Evolutionary conservation across 1,140 invertebrate species (phyloP), one percentile per base, ranked within the genome.

Genomic region (Pseudomyrmex flavicornis): DNA sequence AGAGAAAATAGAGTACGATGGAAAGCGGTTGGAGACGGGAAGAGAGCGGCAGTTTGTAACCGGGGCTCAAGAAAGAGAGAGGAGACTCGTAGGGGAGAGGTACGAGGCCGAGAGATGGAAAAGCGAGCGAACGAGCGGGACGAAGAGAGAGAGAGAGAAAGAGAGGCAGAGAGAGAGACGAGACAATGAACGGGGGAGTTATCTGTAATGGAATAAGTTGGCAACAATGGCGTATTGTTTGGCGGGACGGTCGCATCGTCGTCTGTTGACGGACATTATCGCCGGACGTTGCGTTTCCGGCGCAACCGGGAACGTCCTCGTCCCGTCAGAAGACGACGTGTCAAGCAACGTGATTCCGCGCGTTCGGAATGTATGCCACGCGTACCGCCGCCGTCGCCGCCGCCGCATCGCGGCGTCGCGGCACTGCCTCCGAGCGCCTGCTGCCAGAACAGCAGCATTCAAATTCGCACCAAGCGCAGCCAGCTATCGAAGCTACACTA

Each of bases 131-230:
- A 63, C 2, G 46, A 10, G n/a, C 26, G 46, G 15, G 66, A n/a
- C 20, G 52, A 35, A 61, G 8, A 66, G 82, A 85, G 77, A 58
- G n/a, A 72, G 65, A 61, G 22, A 17, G 17, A 58, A 44, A 52
- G 44, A 26, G 46, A 50, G 82, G 76, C 89, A 61, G 89, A 91
- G 88, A 91, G 88, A 89, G 92, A 91, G 88, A 90, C 87, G 90
- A 92, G 92, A 92, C 91, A 93, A 94, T 93, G 90, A 92, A 85
- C 90, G 84, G 82, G 84, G 76, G 91, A 93, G 92, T 94, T 94
- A 94, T 94, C 93, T 94, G 93, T 94, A 94, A 94, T 94, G 93
- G 93, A 94, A 94, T 94, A 94, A 94, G 94, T 94, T 94, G 93
- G 93, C 91, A 94, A 94, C 93, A 94, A 94, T 94, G 86, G 92